These are phyloP conservation scores for Rhinoderma darwinii DNA, from an alignment of 2,113 vertebrate species.

Conservation along the genomic window DNA sequence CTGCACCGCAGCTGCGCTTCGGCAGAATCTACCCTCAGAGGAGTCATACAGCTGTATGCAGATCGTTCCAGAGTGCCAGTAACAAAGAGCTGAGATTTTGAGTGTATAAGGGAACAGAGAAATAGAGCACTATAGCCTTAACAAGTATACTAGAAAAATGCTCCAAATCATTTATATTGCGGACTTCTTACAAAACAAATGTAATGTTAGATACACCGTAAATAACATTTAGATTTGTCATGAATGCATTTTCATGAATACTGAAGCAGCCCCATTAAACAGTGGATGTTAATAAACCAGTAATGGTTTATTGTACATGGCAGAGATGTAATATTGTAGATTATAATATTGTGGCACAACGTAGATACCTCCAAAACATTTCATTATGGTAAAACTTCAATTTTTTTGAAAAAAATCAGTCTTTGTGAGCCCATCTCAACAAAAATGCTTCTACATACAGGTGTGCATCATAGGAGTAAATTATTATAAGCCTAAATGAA, in stretches of 20 bases:
- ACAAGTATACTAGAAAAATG: not conserved
- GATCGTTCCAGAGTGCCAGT: too few species aligned
- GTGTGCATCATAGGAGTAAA: too few species aligned
- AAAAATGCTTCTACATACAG: too few species aligned
- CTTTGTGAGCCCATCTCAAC: too few species aligned
- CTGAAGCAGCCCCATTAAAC: not conserved
- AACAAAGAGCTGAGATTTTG: too few species aligned
- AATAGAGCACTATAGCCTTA: not conserved
- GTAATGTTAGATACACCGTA: not conserved
- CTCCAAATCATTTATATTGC: not conserved
- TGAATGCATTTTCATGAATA: not conserved
- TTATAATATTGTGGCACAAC: not conserved
- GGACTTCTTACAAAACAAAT: too few species aligned
- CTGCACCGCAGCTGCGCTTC: too few species aligned
- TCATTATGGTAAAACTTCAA: not conserved
- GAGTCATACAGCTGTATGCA: too few species aligned
- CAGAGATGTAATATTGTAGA: too few species aligned
- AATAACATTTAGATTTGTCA: not conserved
- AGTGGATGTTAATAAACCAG: not conserved
- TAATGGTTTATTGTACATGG: not conserved
- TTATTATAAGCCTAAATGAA: too few species aligned
- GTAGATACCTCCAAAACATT: not conserved
- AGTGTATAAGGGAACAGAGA: not conserved
- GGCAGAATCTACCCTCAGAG: too few species aligned
- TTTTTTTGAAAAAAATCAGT: not conserved